Conservation (phyloP, 2,888 invertebrate species). For the Scaptomyza tumidula region DNA sequence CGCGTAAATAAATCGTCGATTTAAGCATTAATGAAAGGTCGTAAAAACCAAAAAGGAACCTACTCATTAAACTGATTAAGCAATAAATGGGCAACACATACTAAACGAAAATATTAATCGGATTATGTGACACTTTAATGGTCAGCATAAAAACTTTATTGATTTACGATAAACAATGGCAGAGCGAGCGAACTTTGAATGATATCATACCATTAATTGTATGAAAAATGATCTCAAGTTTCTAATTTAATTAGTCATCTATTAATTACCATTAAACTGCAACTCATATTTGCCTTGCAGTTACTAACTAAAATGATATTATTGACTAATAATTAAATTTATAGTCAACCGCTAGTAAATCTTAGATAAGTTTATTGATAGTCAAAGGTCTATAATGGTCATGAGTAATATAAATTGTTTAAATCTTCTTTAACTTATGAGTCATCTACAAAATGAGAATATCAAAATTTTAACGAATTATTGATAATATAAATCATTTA, state of each 20-base stretch:
- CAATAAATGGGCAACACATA: conserved; percentile 53
- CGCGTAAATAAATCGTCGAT: conserved; percentile 4
- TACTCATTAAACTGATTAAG: conserved; percentile 62
- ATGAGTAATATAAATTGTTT: too few relatives aligned
- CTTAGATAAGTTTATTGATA: neutral
- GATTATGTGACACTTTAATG: conserved; percentile 66
- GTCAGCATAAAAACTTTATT: conserved; percentile 58
- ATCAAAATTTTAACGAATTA: too few relatives aligned
- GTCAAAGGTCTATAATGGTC: neutral
- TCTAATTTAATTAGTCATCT: neutral
- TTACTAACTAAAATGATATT: neutral
- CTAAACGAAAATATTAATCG: conserved; percentile 38
- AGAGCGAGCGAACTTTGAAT: conserved; percentile 2
- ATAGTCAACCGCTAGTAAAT: neutral
- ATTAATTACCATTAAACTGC: neutral
- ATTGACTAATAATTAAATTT: neutral
- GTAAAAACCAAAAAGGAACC: conserved; percentile 51
- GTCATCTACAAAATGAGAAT: neutral
- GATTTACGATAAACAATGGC: conserved; percentile 27
- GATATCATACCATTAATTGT: neutral
- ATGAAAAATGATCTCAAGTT: conserved; percentile 10
- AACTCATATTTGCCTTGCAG: neutral
- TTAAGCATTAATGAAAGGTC: conserved; percentile 35
- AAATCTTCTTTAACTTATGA: neutral
- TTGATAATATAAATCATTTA: too few relatives aligned